A percentile compares a stretch with the other conserved stretches of the same genome.
These are phyloP conservation scores for Atherinomorus stipes DNA, from an alignment of 2,113 vertebrate genomes.

Conservation along the genomic window DNA sequence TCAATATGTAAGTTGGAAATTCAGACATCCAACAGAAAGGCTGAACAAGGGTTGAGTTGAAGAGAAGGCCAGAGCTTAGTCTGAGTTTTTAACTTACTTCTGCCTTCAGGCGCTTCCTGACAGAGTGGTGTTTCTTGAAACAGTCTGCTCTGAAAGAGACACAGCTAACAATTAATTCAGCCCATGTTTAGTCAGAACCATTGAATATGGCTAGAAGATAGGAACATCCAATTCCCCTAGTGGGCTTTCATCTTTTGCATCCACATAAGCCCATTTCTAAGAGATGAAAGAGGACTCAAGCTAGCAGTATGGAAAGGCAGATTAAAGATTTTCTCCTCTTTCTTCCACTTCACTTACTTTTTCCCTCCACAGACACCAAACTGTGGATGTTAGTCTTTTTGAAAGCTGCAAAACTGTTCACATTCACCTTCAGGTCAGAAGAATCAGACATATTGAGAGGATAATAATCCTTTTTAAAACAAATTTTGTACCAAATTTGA, in stretches of 20 bases:
- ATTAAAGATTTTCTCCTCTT: conserved; percentile 42
- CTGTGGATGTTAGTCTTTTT: conserved; percentile 41
- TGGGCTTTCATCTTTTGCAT: conserved; percentile 46
- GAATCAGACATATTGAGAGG: conserved; percentile 29
- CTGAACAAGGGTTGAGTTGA: conserved; percentile 52
- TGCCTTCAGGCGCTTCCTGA: conserved; percentile 54
- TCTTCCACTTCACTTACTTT: background rate
- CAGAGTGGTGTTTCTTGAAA: conserved; percentile 30
- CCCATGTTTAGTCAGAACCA: conserved; percentile 53
- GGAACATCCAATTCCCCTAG: conserved; percentile 65
- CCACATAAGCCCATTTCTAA: conserved; percentile 47
- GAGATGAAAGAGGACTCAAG: conserved; percentile 63
- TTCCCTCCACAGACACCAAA: background rate
- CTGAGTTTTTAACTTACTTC: conserved; percentile 28
- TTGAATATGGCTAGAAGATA: conserved; percentile 51
- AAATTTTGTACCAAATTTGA: conserved; percentile 21
- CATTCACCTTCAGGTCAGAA: conserved; percentile 41
- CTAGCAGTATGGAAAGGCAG: conserved; percentile 32
- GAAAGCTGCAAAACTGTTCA: conserved; percentile 18
- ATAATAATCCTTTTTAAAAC: conserved; percentile 40
- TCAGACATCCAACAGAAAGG: conserved; percentile 36
- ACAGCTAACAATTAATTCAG: conserved; percentile 56
- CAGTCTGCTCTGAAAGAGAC: conserved; percentile 27
- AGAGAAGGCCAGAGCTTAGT: conserved; percentile 39
- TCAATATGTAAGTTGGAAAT: conserved; percentile 37